Evolutionary conservation across 2,113 vertebrate genomes (phyloP).

Genomic region (Ardeotis arabs): DNA sequence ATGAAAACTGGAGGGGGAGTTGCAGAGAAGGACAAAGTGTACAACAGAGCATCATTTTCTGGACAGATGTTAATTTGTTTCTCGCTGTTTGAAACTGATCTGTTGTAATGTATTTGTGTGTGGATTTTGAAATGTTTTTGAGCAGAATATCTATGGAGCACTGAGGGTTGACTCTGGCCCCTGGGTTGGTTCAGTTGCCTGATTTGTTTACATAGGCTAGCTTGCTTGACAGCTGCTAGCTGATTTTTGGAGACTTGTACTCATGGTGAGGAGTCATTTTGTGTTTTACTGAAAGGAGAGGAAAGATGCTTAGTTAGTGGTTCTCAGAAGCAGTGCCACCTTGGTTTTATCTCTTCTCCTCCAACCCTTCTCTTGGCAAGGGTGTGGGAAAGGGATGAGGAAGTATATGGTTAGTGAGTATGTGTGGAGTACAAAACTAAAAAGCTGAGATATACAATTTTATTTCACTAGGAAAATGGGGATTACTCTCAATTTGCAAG

Average conservation of each 20-base stretch:
- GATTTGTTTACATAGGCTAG: background rate
- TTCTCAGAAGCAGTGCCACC: background rate
- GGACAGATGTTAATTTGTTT: slow-evolving; percentile 63
- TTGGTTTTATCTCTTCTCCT: background rate
- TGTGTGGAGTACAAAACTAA: background rate
- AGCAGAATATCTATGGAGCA: background rate
- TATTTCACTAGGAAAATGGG: background rate
- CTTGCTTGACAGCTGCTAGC: background rate
- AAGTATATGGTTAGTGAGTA: background rate
- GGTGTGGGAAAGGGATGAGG: background rate
- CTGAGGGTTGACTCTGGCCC: background rate
- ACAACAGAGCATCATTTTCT: slow-evolving; percentile 50
- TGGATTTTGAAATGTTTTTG: background rate
- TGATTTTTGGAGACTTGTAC: background rate
- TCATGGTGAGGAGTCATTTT: accelerated
- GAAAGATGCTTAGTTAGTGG: background rate
- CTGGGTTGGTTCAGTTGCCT: background rate
- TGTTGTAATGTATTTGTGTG: background rate
- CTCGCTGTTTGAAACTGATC: slow-evolving; percentile 38
- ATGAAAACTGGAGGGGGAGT: slow-evolving; percentile 29
- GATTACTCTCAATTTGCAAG: background rate
- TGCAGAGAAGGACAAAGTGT: slow-evolving; percentile 47
- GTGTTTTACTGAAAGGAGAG: background rate
- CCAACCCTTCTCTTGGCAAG: background rate
- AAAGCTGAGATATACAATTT: background rate